phyloP scores from a whole-genome alignment of 2,113 vertebrate genomes.

The Poeciliopsis turrubarensis region DNA sequence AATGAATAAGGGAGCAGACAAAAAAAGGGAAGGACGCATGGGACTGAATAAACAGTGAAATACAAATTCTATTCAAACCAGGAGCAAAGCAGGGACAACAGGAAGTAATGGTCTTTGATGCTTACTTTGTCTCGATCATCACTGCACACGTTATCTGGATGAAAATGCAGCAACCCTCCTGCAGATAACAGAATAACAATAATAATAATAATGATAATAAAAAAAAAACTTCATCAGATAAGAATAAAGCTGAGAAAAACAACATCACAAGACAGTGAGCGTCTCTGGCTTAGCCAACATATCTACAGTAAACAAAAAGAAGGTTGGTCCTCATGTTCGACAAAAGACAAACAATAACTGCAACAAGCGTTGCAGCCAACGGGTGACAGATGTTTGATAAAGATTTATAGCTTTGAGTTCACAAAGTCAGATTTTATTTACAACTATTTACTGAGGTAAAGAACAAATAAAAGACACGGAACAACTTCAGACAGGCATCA shows the following conservation, averaged over 20 bases:
- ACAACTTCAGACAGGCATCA: constrained; percentile 22
- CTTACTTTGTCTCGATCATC: constrained; percentile 80
- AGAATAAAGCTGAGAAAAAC: constrained; percentile 45
- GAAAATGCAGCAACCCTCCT: constrained; percentile 76
- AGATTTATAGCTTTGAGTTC: constrained; percentile 12
- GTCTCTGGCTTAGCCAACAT: constrained; percentile 27
- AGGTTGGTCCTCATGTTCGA: constrained; percentile 12
- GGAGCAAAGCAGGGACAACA: constrained; percentile 36
- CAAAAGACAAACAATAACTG: not conserved
- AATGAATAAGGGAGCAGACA: not conserved
- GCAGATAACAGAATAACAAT: constrained; percentile 39
- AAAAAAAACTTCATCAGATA: constrained; percentile 43
- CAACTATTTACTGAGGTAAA: constrained; percentile 34
- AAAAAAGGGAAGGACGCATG: not conserved
- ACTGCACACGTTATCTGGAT: constrained; percentile 74
- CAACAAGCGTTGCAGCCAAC: too few species aligned
- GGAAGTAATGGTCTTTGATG: constrained; percentile 44
- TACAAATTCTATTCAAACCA: constrained; percentile 51
- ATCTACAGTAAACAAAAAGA: constrained; percentile 17
- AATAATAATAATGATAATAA: too few species aligned
- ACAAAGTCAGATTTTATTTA: constrained; percentile 7
- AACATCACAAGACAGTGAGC: constrained; percentile 56
- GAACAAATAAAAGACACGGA: constrained; percentile 14
- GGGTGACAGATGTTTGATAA: constrained; percentile 14
- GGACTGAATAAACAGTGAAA: constrained; percentile 23